Evolutionary conservation across 2,888 invertebrate genomes (phyloP), one percentile per base, ranked within the genome.

Genomic region (Augiades crinisus): DNA sequence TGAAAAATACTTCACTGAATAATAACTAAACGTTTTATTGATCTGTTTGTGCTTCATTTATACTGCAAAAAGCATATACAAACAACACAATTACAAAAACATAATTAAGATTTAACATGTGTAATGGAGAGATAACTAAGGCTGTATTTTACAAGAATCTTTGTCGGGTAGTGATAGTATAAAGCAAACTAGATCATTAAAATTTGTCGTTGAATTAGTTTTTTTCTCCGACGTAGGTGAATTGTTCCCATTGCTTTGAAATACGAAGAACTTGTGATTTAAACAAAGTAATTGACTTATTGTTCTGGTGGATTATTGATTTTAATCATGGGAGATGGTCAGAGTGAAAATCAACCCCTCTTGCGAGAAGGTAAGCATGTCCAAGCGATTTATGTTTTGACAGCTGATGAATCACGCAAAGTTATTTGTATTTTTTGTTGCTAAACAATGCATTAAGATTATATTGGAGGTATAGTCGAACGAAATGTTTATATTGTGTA

Each of bases 311-410:
- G 62, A 54, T 47, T 13, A 14, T 41, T 50, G 31, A 57, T 44
- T 55, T 52, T 55, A 56, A 79, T 55, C 63, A 93, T 93, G 93
- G 93, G 92, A 55, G 93, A 93, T 80, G 91, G 91, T 56, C 92
- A 92, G 72, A 90, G 83, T 68, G 93, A 93, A 86, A 91, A 89
- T 73, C 92, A 92, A 70, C 91, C 92, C 59, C 86, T 93, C 56
- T 74, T 93, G 56, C 70, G 78, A 61, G 83, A 84, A 71, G 87
- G 88, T 88, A 73, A 77, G 83, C 59, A 55, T 47, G 12, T 30
- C 57, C 57, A 60, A 65, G 56, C 51, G 55, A 68, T 64, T 66
- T 59, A 71, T 84, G 73, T 77, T 80, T 75, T 82, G 83, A 81
- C 82, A 81, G 74, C 73, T 76, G 81, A 86, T 89, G 87, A 89